Conservation (phyloP, 2,113 vertebrate species). For the Nannobrachium achirus region DNA sequence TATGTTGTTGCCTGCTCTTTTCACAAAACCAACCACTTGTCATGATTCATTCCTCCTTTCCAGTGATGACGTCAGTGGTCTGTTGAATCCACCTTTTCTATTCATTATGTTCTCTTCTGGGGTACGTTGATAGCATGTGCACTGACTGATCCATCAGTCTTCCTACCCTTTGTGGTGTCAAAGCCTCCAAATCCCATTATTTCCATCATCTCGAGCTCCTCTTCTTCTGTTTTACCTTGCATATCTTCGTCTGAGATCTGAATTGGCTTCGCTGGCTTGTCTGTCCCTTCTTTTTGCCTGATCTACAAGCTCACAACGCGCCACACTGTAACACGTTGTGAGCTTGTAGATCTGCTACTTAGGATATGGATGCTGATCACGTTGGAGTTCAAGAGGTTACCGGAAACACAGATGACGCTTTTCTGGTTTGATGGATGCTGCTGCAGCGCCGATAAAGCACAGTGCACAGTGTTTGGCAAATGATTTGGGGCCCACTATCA, state of each 20-base stretch:
- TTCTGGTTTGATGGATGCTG: too few relatives aligned
- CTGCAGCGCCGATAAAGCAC: too few relatives aligned
- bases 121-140: slow-evolving; percentile 92
- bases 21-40: too few relatives aligned
- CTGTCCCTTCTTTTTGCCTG: slow-evolving; percentile 83
- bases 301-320: too few relatives aligned
- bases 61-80: slow-evolving; percentile 97
- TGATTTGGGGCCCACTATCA: too few relatives aligned
- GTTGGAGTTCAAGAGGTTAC: too few relatives aligned
- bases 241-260: slow-evolving; percentile 94
- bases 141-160: slow-evolving; percentile 87
- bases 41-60: slow-evolving; percentile 54
- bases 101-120: slow-evolving; percentile 99
- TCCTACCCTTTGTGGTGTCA: slow-evolving; percentile 92
- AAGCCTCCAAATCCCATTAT: slow-evolving; percentile 92
- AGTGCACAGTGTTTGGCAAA: too few relatives aligned
- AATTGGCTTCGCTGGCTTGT: slow-evolving; percentile 82
- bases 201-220: slow-evolving; percentile 99
- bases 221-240: slow-evolving; percentile 94
- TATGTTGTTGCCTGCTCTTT: too few relatives aligned
- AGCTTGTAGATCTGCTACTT: too few relatives aligned
- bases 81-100: slow-evolving; percentile 98
- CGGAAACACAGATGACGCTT: too few relatives aligned
- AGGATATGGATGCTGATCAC: too few relatives aligned
- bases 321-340: too few relatives aligned